Conservation (phyloP, 1,140 invertebrate species). For the Drosophila dunni region DNA sequence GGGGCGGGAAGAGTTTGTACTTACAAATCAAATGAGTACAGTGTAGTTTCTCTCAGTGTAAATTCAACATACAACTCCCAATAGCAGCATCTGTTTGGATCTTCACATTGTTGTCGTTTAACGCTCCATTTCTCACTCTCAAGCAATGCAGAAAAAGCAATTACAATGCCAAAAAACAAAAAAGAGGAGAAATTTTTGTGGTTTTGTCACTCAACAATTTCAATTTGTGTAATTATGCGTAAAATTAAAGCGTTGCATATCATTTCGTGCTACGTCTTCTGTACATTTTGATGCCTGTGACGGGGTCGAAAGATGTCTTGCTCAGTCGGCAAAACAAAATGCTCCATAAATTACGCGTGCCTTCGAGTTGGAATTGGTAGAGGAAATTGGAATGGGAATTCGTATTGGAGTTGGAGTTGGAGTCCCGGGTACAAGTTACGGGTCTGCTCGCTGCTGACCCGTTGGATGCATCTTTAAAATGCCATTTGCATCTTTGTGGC, state of each 20-base stretch:
- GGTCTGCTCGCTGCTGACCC: constrained; percentile 57
- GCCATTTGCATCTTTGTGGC: constrained; percentile 82
- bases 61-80: neutral
- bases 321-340: constrained; percentile 57
- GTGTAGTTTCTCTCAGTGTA: too few species aligned
- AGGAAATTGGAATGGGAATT: too few species aligned
- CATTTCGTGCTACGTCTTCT: constrained; percentile 44
- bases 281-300: constrained; percentile 13
- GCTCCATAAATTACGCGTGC: constrained; percentile 82
- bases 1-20: too few species aligned
- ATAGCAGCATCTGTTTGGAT: neutral
- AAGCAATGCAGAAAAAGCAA: constrained; percentile 67
- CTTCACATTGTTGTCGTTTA: constrained; percentile 18
- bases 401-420: too few species aligned
- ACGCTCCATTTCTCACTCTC: constrained; percentile 1
- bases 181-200: constrained; percentile 36
- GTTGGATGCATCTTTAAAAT: constrained; percentile 80
- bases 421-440: constrained; percentile 8
- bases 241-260: constrained; percentile 83
- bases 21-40: too few species aligned
- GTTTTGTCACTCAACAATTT: constrained; percentile 80
- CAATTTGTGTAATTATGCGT: constrained; percentile 82
- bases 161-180: constrained; percentile 49
- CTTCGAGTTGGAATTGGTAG: constrained; percentile 6
- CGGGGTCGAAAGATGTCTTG: constrained; percentile 14